A percentile compares a stretch with the other conserved stretches of the same genome.
phyloP scores from a whole-genome alignment of 2,797 vertebrate species.

The Myripristis jacobus region DNA sequence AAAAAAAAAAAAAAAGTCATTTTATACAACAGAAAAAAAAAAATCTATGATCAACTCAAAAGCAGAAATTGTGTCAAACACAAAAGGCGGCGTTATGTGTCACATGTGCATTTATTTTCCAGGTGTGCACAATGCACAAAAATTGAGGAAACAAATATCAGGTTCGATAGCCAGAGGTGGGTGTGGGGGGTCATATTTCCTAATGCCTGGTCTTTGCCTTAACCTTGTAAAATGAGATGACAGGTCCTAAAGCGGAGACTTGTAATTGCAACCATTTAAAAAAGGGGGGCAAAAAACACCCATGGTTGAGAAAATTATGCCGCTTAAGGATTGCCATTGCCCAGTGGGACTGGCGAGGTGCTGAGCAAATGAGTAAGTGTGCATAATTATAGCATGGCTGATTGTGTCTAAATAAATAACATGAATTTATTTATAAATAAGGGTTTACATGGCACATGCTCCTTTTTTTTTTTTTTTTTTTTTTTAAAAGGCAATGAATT shows the following conservation, averaged over 20 bases:
- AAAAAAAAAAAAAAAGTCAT: constrained; percentile 35
- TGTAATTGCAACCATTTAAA: constrained; percentile 82
- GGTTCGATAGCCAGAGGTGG: constrained; percentile 57
- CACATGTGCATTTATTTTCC: constrained; percentile 67
- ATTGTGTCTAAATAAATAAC: constrained; percentile 79
- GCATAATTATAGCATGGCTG: constrained; percentile 78
- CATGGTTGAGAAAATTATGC: constrained; percentile 74
- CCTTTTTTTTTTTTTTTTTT: constrained; percentile 19
- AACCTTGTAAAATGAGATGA: constrained; percentile 84
- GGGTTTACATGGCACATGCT: constrained; percentile 49
- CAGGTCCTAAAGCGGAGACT: constrained; percentile 80
- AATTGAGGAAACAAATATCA: constrained; percentile 67
- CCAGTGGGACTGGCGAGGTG: constrained; percentile 75
- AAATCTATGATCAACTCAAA: constrained; percentile 37
- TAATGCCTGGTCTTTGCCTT: constrained; percentile 78
- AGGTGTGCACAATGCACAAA: constrained; percentile 58
- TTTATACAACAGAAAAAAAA: constrained; percentile 47
- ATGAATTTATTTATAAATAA: constrained; percentile 77
- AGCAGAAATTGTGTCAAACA: constrained; percentile 69
- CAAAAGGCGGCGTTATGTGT: constrained; percentile 68
- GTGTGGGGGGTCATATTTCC: constrained; percentile 69
- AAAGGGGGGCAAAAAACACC: constrained; percentile 63
- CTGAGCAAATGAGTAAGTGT: constrained; percentile 78
- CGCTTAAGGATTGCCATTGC: constrained; percentile 71
- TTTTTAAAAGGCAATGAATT: constrained; percentile 35